Percentiles rank a stretch among this genome's conserved stretches.
Conservation (phyloP, 2,888 invertebrate genomes). For the Cataglyphis livida region DNA sequence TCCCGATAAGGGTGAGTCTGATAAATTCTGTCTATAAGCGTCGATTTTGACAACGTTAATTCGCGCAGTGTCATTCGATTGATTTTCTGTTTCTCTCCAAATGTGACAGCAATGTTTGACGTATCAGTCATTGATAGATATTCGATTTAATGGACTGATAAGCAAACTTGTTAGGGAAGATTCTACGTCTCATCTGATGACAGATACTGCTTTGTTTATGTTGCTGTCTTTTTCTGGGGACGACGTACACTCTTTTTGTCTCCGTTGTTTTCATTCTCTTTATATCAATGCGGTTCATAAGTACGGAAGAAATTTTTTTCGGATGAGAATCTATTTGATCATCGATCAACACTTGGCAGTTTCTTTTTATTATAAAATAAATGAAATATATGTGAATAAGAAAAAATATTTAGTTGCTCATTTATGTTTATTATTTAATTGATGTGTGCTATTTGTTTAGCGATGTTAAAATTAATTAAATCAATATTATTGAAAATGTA, state of each 20-base stretch:
- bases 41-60: constrained; percentile 4
- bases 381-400: neutral
- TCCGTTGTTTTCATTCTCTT: neutral
- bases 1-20: constrained; percentile 72
- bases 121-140: neutral
- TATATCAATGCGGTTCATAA: neutral
- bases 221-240: constrained; percentile 9
- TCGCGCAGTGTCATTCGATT: neutral
- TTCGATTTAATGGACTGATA: neutral
- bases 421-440: neutral
- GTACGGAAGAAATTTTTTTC: neutral
- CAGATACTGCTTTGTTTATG: constrained; percentile 33
- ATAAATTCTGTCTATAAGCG: constrained; percentile 6
- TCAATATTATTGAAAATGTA: neutral
- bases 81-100: neutral
- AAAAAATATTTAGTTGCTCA: neutral
- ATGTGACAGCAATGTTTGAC: neutral
- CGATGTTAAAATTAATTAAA: neutral
- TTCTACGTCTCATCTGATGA: neutral
- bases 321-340: neutral
- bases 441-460: neutral
- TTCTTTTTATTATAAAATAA: neutral
- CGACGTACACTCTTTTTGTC: neutral
- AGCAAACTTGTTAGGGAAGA: neutral
- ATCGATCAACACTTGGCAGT: neutral